Conservation (phyloP, 2,888 invertebrate genomes). For the Caenorhabditis sp. region DNA sequence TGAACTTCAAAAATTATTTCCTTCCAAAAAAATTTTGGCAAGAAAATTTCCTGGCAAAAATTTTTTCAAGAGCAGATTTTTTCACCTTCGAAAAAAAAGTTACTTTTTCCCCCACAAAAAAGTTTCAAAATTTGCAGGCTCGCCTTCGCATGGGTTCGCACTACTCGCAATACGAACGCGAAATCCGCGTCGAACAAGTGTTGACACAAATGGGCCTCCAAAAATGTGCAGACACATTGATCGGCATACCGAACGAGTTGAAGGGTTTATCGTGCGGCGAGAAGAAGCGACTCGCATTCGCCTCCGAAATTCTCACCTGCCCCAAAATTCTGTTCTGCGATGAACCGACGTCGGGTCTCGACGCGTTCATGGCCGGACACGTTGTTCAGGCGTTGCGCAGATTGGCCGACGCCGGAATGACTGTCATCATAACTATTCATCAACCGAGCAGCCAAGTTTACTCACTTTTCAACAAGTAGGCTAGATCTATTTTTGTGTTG, state of each 20-base stretch:
- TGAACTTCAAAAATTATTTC: too few species aligned
- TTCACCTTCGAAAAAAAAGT: too few species aligned
- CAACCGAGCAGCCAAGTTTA: conserved; percentile 90
- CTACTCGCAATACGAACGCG: conserved; percentile 76
- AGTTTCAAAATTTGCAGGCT: too few species aligned
- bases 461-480: conserved; percentile 82
- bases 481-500: background rate
- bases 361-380: conserved; percentile 71
- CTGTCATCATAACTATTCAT: conserved; percentile 89
- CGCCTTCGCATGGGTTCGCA: conserved; percentile 82
- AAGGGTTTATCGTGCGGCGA: conserved; percentile 93
- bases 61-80: too few species aligned
- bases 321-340: conserved; percentile 75
- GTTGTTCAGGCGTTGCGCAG: conserved; percentile 52
- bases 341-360: conserved; percentile 74
- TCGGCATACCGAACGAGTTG: conserved; percentile 80
- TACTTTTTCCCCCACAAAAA: too few species aligned
- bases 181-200: conserved; percentile 79
- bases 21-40: too few species aligned
- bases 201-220: conserved; percentile 76
- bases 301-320: conserved; percentile 79
- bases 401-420: conserved; percentile 79
- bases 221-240: conserved; percentile 80
- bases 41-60: too few species aligned
- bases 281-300: conserved; percentile 88